These are phyloP conservation scores for Piprites chloris DNA, from an alignment of 2,113 vertebrate species.

Conservation along the genomic window DNA sequence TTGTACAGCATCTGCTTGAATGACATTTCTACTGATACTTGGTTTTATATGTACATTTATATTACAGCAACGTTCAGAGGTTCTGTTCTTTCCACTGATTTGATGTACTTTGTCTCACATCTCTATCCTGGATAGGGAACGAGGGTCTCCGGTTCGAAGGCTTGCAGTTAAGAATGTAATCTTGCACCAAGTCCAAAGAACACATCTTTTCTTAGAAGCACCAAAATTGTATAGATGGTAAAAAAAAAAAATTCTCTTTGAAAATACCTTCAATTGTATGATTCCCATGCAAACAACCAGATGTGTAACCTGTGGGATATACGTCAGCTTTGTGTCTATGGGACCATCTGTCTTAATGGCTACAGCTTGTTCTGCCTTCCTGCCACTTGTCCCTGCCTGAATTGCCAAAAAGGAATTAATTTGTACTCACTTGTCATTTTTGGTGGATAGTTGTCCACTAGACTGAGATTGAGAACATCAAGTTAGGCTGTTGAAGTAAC, in stretches of 20 bases:
- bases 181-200: background rate
- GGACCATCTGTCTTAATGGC: background rate
- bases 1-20: background rate
- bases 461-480: background rate
- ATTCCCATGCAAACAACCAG: background rate
- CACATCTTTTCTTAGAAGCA: background rate
- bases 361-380: background rate
- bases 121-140: accelerated
- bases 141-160: accelerated
- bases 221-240: background rate
- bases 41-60: accelerated
- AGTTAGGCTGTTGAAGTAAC: background rate
- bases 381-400: background rate
- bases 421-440: background rate
- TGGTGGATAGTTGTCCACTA: background rate
- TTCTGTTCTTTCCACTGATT: background rate
- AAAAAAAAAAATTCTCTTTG: background rate
- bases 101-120: accelerated
- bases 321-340: background rate
- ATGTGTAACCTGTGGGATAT: background rate
- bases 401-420: background rate
- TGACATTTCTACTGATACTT: background rate
- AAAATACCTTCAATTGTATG: background rate
- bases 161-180: background rate
- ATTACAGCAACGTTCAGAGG: background rate